Percentiles rank a stretch among this genome's conserved stretches.
These are phyloP conservation scores for Cuculus canorus DNA, from an alignment of 2,797 vertebrate genomes.

Conservation along the genomic window DNA sequence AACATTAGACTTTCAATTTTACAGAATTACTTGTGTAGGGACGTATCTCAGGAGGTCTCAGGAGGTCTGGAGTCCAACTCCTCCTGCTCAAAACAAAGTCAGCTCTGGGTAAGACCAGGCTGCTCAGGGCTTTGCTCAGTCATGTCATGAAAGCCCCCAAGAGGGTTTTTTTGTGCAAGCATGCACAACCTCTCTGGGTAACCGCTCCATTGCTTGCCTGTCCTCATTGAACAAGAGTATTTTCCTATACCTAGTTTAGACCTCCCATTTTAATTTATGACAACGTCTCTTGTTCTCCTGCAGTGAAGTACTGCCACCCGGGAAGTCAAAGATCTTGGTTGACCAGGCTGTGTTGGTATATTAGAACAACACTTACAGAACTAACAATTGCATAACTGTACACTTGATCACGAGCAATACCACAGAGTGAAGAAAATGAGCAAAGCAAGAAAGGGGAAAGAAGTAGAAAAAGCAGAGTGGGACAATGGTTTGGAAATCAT, in stretches of 20 bases:
- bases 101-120: background rate
- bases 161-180: no score
- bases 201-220: background rate
- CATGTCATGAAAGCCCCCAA: background rate
- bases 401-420: background rate
- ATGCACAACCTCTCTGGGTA: background rate
- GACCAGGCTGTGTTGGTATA: background rate
- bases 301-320: background rate
- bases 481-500: background rate
- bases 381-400: background rate
- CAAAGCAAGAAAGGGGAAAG: background rate
- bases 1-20: background rate
- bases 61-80: background rate
- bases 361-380: conserved; percentile 33
- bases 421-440: background rate
- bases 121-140: background rate
- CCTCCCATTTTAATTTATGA: background rate
- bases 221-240: background rate
- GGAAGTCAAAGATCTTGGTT: background rate
- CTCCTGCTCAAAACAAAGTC: background rate
- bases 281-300: background rate
- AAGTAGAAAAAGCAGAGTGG: background rate
- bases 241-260: background rate
- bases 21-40: background rate
- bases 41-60: background rate